phyloP scores from a whole-genome alignment of 2,888 invertebrate species.

The Galerucella pusilla region DNA sequence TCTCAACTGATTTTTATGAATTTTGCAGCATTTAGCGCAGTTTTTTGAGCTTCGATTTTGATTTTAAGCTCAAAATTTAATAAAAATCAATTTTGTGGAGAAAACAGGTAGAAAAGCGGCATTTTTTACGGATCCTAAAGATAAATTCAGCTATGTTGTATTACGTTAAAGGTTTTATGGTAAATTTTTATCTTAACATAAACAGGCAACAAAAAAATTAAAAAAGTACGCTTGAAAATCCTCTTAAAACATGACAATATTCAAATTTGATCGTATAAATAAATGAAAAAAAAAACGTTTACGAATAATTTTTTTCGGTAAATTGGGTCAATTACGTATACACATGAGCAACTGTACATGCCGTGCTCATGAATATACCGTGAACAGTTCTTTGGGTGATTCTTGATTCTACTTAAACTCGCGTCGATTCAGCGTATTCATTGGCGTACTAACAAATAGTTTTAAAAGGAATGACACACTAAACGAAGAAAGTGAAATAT shows the following conservation, averaged over 20 bases:
- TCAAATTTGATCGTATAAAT: neutral
- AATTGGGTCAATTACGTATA: constrained; percentile 18
- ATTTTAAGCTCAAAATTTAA: too few relatives aligned
- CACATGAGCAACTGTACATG: constrained; percentile 10
- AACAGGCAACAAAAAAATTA: neutral
- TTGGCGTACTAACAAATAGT: neutral
- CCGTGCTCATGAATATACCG: constrained; percentile 17
- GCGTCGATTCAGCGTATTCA: constrained; percentile 5
- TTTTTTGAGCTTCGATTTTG: too few relatives aligned
- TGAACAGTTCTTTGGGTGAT: constrained; percentile 12
- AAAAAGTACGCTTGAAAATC: neutral
- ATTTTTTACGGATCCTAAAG: too few relatives aligned
- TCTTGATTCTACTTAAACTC: constrained; percentile 14
- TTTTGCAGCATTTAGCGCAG: too few relatives aligned
- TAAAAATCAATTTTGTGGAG: too few relatives aligned
- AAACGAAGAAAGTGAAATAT: constrained; percentile 6
- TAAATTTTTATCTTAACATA: too few relatives aligned
- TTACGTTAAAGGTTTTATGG: too few relatives aligned
- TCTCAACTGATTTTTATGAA: too few relatives aligned
- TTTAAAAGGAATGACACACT: constrained; percentile 3
- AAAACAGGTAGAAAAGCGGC: too few relatives aligned
- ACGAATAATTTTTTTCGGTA: neutral
- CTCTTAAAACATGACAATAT: neutral
- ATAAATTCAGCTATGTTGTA: too few relatives aligned
- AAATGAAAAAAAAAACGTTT: neutral